These are phyloP conservation scores for Sorex araneus DNA, from an alignment of 2,113 vertebrate genomes.

Conservation along the genomic window DNA sequence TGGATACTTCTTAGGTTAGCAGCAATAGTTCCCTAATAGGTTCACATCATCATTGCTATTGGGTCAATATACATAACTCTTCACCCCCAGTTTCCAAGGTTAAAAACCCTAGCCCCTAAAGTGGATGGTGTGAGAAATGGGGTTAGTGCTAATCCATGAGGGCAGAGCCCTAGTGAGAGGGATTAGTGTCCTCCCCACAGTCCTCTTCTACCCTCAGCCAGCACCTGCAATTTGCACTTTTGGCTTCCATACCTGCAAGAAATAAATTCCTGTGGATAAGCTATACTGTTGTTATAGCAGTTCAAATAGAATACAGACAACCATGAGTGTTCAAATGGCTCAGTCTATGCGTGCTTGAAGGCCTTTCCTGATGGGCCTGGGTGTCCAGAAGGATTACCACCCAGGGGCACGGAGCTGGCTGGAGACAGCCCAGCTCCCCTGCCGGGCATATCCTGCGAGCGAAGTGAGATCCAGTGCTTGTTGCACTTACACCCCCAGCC, in stretches of 20 bases:
- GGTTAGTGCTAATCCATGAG: not conserved
- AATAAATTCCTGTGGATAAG: not conserved
- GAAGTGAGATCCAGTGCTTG: not conserved
- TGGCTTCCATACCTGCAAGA: not conserved
- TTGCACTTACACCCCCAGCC: not conserved
- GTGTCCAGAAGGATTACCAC: not conserved
- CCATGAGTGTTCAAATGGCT: not conserved
- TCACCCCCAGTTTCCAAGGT: not conserved
- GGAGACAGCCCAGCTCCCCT: not conserved
- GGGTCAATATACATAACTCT: not conserved
- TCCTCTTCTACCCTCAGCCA: not conserved
- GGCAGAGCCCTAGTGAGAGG: not conserved
- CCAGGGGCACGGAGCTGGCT: not conserved
- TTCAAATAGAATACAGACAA: not conserved
- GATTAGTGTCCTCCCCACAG: not conserved
- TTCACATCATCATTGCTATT: not conserved
- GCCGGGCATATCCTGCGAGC: conserved; percentile 30
- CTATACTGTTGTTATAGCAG: not conserved
- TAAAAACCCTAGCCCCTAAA: not conserved
- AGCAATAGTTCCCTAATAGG: not conserved
- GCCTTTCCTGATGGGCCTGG: not conserved
- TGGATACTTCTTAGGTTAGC: not conserved
- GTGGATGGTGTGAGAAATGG: not conserved
- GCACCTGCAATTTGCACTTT: not conserved
- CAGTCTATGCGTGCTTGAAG: not conserved